These are phyloP conservation scores for Seira musarum DNA, from an alignment of 2,888 invertebrate genomes.

Conservation along the genomic window DNA sequence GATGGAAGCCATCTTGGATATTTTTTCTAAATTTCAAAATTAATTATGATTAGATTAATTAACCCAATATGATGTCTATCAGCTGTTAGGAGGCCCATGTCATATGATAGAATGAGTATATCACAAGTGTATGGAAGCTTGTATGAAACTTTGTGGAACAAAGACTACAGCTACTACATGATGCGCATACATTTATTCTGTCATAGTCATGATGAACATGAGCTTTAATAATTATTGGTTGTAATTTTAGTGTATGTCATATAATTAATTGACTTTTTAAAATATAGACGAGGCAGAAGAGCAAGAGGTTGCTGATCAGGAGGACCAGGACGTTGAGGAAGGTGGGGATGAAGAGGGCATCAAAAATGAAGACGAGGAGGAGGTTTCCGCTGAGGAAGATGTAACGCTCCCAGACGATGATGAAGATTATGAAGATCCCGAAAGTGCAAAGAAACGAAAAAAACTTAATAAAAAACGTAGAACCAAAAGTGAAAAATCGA, in stretches of 20 bases:
- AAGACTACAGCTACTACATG: background rate
- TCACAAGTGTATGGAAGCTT: background rate
- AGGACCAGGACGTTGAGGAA: slow-evolving; percentile 43
- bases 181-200: background rate
- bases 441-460: slow-evolving; percentile 82
- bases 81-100: slow-evolving; percentile 42
- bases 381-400: slow-evolving; percentile 55
- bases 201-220: background rate
- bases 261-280: background rate
- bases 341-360: slow-evolving; percentile 39
- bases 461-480: slow-evolving; percentile 93
- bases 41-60: slow-evolving; percentile 15
- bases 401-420: slow-evolving; percentile 75
- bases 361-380: slow-evolving; percentile 61
- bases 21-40: slow-evolving; percentile 39
- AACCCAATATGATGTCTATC: slow-evolving; percentile 13
- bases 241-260: background rate
- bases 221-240: background rate
- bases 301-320: slow-evolving; percentile 42
- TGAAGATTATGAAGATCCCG: slow-evolving; percentile 79
- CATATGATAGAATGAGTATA: no score
- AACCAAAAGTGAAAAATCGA: slow-evolving; percentile 90
- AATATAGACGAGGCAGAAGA: slow-evolving; percentile 44
- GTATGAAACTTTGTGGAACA: background rate
- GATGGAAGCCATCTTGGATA: slow-evolving; percentile 56